Evolutionary conservation across 1,140 invertebrate genomes (phyloP).

Genomic region (Goniozus legneri): DNA sequence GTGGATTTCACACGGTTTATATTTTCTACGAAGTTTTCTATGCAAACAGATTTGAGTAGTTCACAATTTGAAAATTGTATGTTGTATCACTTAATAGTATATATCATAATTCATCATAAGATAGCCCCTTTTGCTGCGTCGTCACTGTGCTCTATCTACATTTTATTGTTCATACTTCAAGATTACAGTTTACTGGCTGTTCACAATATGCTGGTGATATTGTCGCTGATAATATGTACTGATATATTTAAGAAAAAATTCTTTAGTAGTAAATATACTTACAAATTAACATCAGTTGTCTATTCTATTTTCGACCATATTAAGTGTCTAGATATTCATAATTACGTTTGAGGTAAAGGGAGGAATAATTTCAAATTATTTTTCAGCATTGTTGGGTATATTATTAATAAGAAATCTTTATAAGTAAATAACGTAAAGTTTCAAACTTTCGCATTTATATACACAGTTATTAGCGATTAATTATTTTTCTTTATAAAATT

Average conservation of each 20-base stretch:
- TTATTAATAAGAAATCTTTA: constrained; percentile 24
- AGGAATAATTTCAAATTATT: constrained; percentile 3
- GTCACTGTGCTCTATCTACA: constrained; percentile 28
- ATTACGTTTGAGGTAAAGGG: too few relatives aligned
- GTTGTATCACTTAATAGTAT: constrained; percentile 2
- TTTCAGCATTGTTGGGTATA: constrained; percentile 23
- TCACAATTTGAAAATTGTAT: too few relatives aligned
- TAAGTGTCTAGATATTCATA: too few relatives aligned
- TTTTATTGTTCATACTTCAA: constrained; percentile 21
- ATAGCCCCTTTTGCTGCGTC: constrained; percentile 41
- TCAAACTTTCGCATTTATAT: constrained; percentile 34
- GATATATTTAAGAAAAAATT: constrained; percentile 25
- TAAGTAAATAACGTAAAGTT: constrained; percentile 28
- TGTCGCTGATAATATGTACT: constrained; percentile 22
- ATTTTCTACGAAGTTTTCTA: constrained; percentile 23
- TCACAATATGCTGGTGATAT: constrained; percentile 23
- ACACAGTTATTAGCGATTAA: constrained; percentile 28
- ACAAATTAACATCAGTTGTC: constrained; percentile 9
- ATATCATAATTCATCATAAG: constrained; percentile 14
- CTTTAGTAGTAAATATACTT: constrained; percentile 29
- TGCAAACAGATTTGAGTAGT: too few relatives aligned
- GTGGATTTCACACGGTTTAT: constrained; percentile 6
- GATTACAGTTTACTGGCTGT: constrained; percentile 26
- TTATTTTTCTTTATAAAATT: constrained; percentile 38
- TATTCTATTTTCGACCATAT: constrained; percentile 4